Evolutionary conservation across 64 coral and sea anemone species (phyloP), one percentile per base, ranked within the genome.

Genomic region (Pocillopora verrucosa): DNA sequence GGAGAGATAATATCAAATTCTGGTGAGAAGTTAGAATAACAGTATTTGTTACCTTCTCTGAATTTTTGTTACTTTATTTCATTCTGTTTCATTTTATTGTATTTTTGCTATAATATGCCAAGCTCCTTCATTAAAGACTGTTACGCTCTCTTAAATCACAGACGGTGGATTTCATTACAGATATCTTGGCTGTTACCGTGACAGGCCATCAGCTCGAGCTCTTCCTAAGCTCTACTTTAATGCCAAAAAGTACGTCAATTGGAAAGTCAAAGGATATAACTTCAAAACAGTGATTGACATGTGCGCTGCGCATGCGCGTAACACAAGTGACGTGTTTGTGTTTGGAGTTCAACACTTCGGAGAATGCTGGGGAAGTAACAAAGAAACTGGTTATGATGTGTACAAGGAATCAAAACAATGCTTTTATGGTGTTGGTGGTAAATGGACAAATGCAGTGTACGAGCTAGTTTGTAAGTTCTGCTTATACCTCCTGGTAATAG

Each of bases 381-480:
- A 30, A 11, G 60, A 9, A 12, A 19, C 80, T 2, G 7, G 7
- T 19, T 82, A 82, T 17, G 10, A 65, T 82, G 15, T 11, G 1
- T 35, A 65, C 59, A 59, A 19, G 22, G 36, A 65, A 82, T 64
- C 80, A 17, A 17, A 60, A 65, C 36, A 36, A 1, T 82, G 80
- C 16, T 30, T 65, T 15, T 38, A 20, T 36, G 80, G 80, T 17
- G 16, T 65, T 35, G 80, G 80, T 41, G 59, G 25, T 16, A 16
- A 13, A 34, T 82, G 80, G 80, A 65, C 80, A 14, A 82, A 82
- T 34, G 80, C 80, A 20, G 80, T 82, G 17, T 82, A 82, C 41
- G 4, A 65, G 41, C 22, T 81, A 13, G 62, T 60, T 60, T 34
- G 78, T 81, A 61, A 68, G 65, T 68, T 30, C 30, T 30, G 30